Percentiles rank a stretch among this genome's conserved stretches.
phyloP scores from a whole-genome alignment of 2,797 vertebrate genomes.

The Acanthurus leucopareius region DNA sequence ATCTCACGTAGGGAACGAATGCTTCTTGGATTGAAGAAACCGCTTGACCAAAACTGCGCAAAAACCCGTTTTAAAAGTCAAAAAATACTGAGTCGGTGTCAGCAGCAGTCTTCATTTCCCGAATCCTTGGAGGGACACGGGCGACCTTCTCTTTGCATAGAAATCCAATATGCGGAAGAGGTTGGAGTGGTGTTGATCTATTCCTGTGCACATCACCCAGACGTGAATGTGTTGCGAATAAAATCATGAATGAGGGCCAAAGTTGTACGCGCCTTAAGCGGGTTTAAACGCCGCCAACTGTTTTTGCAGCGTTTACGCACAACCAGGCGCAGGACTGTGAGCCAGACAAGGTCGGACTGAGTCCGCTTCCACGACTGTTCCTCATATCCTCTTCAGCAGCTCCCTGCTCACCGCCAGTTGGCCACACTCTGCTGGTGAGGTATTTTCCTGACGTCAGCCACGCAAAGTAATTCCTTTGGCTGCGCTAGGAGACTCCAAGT shows the following conservation, averaged over 20 bases:
- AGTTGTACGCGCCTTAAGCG: slow-evolving; percentile 55
- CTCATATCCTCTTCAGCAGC: slow-evolving; percentile 63
- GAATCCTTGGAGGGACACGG: slow-evolving; percentile 65
- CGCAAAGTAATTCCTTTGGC: slow-evolving; percentile 67
- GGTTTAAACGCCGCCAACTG: slow-evolving; percentile 52
- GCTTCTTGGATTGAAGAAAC: slow-evolving; percentile 39
- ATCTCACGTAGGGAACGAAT: slow-evolving; percentile 42
- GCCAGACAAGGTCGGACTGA: slow-evolving; percentile 80
- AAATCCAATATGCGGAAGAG: slow-evolving; percentile 85
- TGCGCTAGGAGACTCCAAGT: slow-evolving; percentile 62
- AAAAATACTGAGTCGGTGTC: slow-evolving; percentile 42
- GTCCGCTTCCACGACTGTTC: slow-evolving; percentile 62
- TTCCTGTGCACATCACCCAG: slow-evolving; percentile 66
- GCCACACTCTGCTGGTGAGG: slow-evolving; percentile 65
- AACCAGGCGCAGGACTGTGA: slow-evolving; percentile 60
- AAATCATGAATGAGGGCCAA: slow-evolving; percentile 64
- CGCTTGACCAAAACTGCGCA: slow-evolving; percentile 37
- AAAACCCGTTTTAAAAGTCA: slow-evolving; percentile 55
- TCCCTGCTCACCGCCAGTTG: slow-evolving; percentile 66
- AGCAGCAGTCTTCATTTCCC: slow-evolving; percentile 68
- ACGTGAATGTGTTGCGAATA: slow-evolving; percentile 52
- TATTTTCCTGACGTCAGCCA: slow-evolving; percentile 77
- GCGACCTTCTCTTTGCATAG: slow-evolving; percentile 74
- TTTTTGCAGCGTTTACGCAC: slow-evolving; percentile 66
- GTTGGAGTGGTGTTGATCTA: slow-evolving; percentile 66